Evolutionary conservation across 2,888 invertebrate species (phyloP).

Genomic region (Nycteola revayana): DNA sequence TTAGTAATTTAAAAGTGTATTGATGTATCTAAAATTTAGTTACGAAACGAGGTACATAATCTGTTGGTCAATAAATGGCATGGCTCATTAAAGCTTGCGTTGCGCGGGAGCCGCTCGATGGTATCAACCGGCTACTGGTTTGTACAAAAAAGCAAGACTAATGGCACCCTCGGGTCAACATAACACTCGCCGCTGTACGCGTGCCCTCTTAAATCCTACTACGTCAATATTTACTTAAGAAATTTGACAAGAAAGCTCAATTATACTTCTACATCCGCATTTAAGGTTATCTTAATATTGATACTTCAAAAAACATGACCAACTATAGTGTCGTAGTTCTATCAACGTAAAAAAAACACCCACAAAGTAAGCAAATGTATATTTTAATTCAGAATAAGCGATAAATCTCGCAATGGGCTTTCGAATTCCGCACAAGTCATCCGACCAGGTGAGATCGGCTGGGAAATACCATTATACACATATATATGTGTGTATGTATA

Average conservation of each 20-base stretch:
- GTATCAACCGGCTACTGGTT: conserved; percentile 63
- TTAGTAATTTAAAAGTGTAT: conserved; percentile 8
- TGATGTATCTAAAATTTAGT: conserved; percentile 28
- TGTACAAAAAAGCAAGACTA: conserved; percentile 61
- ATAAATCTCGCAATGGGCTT: conserved; percentile 81
- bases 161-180: conserved; percentile 56
- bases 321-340: conserved; percentile 44
- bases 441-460: conserved; percentile 77
- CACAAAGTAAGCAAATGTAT: conserved; percentile 78
- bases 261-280: conserved; percentile 32
- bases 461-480: conserved; percentile 76
- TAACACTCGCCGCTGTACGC: conserved; percentile 25
- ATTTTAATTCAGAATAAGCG: conserved; percentile 80
- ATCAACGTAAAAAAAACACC: conserved; percentile 68
- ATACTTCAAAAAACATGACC: conserved; percentile 65
- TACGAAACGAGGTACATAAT: conserved; percentile 44
- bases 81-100: conserved; percentile 69
- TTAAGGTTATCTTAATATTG: conserved; percentile 48
- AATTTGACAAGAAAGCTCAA: conserved; percentile 27
- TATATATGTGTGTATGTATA: conserved; percentile 20
- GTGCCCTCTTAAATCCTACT: conserved; percentile 26
- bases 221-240: conserved; percentile 35
- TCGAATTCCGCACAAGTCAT: conserved; percentile 80
- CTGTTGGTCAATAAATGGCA: conserved; percentile 62
- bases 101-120: conserved; percentile 68